Conservation (phyloP, 2,113 vertebrate species). For the Helogale parvula region DNA sequence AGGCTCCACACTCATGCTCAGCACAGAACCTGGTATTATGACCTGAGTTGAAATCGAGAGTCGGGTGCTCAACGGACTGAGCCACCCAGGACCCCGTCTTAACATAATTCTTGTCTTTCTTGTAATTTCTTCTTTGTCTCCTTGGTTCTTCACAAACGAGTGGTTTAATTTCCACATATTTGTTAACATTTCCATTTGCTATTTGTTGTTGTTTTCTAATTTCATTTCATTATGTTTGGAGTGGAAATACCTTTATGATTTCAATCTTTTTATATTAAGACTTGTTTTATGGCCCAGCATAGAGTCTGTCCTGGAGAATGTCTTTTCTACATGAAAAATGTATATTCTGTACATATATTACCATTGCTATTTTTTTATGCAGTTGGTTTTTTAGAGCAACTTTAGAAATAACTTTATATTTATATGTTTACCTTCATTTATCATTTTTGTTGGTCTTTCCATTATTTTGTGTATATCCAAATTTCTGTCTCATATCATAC, state of each 20-base stretch:
- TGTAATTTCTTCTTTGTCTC: neutral
- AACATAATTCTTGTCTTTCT: neutral
- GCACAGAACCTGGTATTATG: too few species aligned
- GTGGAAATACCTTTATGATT: neutral
- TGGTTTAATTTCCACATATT: conserved; percentile 6
- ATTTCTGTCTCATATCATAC: neutral
- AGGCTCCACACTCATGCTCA: too few species aligned
- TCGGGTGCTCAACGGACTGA: too few species aligned
- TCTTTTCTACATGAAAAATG: neutral
- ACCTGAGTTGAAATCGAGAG: too few species aligned
- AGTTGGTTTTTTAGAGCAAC: neutral
- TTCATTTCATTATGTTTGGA: neutral
- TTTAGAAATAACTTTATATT: neutral
- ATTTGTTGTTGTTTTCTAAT: neutral
- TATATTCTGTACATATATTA: neutral
- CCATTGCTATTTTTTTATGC: neutral
- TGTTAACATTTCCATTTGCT: neutral
- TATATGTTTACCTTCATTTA: neutral
- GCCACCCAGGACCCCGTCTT: neutral
- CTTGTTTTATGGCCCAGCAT: neutral
- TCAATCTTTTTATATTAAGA: neutral
- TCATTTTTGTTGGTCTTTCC: neutral
- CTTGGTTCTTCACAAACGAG: neutral
- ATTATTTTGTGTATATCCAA: neutral
- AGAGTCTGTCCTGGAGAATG: neutral